phyloP scores from a whole-genome alignment of 2,888 invertebrate species.

The Sinodicranocentrus sp. region DNA sequence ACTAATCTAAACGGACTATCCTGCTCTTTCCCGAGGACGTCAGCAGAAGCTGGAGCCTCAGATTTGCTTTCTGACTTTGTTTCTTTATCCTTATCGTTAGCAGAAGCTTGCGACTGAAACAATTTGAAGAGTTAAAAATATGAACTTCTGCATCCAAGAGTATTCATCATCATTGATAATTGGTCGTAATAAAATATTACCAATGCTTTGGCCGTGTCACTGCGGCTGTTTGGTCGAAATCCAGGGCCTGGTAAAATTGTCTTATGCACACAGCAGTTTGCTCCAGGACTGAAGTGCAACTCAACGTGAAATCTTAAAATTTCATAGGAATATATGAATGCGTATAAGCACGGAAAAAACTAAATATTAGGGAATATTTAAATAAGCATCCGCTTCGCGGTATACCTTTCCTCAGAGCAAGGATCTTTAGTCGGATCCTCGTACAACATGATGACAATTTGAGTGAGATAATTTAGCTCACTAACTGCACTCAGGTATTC shows the following conservation, averaged over 20 bases:
- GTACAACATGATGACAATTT: conserved; percentile 98
- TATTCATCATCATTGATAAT: background rate
- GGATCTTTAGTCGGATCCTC: conserved; percentile 99
- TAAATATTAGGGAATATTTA: background rate
- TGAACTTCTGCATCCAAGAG: background rate
- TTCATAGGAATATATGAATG: background rate
- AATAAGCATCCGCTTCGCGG: no score
- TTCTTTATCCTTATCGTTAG: background rate
- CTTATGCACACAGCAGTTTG: conserved; percentile 96
- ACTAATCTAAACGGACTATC: conserved; percentile 43
- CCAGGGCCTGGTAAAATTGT: conserved; percentile 95
- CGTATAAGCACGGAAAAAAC: background rate
- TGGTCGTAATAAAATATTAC: no score
- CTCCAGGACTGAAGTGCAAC: conserved; percentile 99
- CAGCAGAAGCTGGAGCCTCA: conserved; percentile 30
- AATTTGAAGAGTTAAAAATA: no score
- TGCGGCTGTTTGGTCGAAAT: conserved; percentile 93
- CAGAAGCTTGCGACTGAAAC: background rate
- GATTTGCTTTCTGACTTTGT: background rate
- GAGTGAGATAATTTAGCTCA: conserved; percentile 99
- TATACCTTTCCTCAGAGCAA: conserved; percentile 86
- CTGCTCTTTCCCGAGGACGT: conserved; percentile 9
- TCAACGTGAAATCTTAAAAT: conserved; percentile 93
- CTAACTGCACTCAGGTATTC: conserved; percentile 98
- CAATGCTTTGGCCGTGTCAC: conserved; percentile 83